Base-by-base conservation (phyloP, 30 jellyfish, hydroid and myxozoan genomes). In the Haliclystus octoradiatus region DNA sequence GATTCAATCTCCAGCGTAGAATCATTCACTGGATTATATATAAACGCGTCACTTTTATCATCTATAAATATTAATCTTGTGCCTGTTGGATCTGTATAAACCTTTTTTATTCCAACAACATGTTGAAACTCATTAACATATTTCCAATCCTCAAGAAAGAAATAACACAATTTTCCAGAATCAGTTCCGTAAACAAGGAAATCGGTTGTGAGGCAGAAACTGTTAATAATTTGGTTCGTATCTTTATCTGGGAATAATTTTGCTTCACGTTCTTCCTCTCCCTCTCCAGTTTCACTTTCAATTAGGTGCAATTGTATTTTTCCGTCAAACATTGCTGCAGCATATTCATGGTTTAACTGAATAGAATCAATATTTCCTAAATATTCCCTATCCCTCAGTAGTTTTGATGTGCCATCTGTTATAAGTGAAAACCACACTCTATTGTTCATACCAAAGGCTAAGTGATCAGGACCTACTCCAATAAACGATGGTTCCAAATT, bases 401-500 rank as follows among this genome's bases (percentile, higher is more conserved):
- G 88, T 2, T 92, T 49, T 0, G 75, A 77, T 22, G 15, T 52
- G 57, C 92, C 80, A n/a, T 53, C 80, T 2, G 81, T 50, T 24
- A 87, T 52, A 22, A 70, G 34, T 62, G 85, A 87, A 65, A 87
- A 77, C 97, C 97, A 87, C 0, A 80, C 97, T 35, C 97, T 62
- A 52, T 87, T 87, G 75, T 87, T 87, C 97, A 87, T 87, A 4
- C 97, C 97, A 19, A 82, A 71, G 26, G 88, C 97, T 49, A 87
- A 75, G 63, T 87, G 94, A 57, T 71, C 69, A 14, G 82, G 94
- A 0, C 94, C 94, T 22, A 87, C 65, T 1, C 91, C 97, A 49
- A 87, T 63, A 81, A 87, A 87, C 33, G 62, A 61, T 28, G 97
- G 97, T 71, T 87, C 97, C 28, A 80, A 77, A 19, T 69, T 79